phyloP scores from a whole-genome alignment of 1,140 invertebrate genomes.

The Stegodyphus dumicola region DNA sequence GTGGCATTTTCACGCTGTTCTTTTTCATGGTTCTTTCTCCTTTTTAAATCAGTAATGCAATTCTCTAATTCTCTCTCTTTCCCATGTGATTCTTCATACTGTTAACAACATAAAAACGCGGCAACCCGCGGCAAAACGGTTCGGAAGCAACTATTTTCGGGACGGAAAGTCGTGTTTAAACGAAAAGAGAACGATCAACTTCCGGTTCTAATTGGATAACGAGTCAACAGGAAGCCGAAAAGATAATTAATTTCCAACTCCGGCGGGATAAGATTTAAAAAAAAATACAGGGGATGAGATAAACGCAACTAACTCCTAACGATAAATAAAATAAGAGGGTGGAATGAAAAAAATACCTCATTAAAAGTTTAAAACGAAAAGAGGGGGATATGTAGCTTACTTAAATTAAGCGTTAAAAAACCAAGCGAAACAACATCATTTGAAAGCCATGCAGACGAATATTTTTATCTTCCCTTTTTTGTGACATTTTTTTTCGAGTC shows the following conservation, averaged over 20 bases:
- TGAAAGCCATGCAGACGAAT: slow-evolving; percentile 12
- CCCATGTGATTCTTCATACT: no score
- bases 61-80: no score
- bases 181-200: slow-evolving; percentile 36
- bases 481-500: not conserved
- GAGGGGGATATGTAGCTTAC: slow-evolving; percentile 19
- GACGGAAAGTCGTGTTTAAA: not conserved
- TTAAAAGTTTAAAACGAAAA: slow-evolving; percentile 53
- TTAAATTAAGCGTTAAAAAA: slow-evolving; percentile 56
- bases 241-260: slow-evolving; percentile 53
- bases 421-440: not conserved
- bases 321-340: slow-evolving; percentile 30
- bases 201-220: slow-evolving; percentile 51
- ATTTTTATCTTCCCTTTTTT: slow-evolving; percentile 13
- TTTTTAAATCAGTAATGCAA: no score
- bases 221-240: slow-evolving; percentile 55
- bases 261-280: slow-evolving; percentile 34
- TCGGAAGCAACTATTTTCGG: not conserved
- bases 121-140: no score
- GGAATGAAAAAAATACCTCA: slow-evolving; percentile 28
- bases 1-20: no score
- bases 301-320: slow-evolving; percentile 1
- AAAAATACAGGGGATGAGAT: slow-evolving; percentile 8
- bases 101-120: no score
- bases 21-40: no score